Evolutionary conservation across 2,888 invertebrate species (phyloP).

Genomic region (Drosophila niveifrons): DNA sequence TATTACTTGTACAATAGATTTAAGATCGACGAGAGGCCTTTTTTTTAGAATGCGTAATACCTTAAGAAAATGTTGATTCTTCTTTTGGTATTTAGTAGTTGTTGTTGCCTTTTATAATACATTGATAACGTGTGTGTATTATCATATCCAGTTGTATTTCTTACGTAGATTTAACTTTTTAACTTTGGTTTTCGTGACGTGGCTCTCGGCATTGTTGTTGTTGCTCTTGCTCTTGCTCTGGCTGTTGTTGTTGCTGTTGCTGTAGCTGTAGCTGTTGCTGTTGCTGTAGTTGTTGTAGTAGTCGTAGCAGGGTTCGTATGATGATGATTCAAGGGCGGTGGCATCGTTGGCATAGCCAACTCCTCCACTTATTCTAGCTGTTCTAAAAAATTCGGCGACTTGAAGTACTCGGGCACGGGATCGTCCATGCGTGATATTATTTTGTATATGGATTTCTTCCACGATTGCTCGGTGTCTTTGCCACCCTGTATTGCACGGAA

Average conservation of each 20-base stretch:
- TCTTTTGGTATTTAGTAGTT: constrained; percentile 41
- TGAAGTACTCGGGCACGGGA: constrained; percentile 99
- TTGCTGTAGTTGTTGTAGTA: constrained; percentile 44
- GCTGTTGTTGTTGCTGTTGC: constrained; percentile 33
- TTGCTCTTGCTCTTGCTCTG: constrained; percentile 41
- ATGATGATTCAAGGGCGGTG: constrained; percentile 59
- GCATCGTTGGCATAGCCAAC: constrained; percentile 71
- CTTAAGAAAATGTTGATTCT: constrained; percentile 43
- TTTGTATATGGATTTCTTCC: constrained; percentile 99
- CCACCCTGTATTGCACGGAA: constrained; percentile 98
- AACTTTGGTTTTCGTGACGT: constrained; percentile 68
- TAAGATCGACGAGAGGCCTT: constrained; percentile 51
- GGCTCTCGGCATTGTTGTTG: constrained; percentile 59
- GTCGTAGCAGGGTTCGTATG: constrained; percentile 57
- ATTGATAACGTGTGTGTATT: constrained; percentile 29
- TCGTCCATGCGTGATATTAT: constrained; percentile 99
- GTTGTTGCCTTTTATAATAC: constrained; percentile 24
- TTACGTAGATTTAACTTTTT: constrained; percentile 76
- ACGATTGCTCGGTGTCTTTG: constrained; percentile 99
- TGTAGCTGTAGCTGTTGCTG: constrained; percentile 32
- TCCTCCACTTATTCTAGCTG: constrained; percentile 92
- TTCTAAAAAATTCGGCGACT: constrained; percentile 99
- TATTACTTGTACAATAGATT: constrained; percentile 12
- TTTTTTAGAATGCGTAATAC: constrained; percentile 35
- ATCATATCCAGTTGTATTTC: constrained; percentile 74